Base-by-base conservation (phyloP, 2,797 vertebrate species). In the Petrocephalus schoutedeni region DNA sequence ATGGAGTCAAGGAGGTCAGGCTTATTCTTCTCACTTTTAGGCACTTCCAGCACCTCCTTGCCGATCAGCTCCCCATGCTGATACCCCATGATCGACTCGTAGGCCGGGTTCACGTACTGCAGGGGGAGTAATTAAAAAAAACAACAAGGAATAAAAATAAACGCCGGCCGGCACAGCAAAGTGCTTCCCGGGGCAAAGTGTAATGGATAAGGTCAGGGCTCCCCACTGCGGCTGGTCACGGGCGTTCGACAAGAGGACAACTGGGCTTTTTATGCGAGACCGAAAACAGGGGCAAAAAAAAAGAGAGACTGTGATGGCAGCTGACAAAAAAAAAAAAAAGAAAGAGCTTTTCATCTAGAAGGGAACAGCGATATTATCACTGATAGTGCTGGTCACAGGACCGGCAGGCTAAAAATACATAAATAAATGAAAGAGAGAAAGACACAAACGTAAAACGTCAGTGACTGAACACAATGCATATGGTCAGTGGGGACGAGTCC, bases 21-120 rank as follows among this genome's bases (percentile, higher is more conserved):
- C 95, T 98, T 98, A 95, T 96, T 96, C 95, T 98, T 98, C 92
- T 99, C 98, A 94, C 97, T 98, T 95, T 96, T 95, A 97, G 98
- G 97, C 96, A 98, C 97, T 97, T 99, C 97, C 93, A 96, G 96
- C 93, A 98, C 95, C 93, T 98, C 97, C 93, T 98, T 99, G 92
- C 98, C 97, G 94, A 98, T 95, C 88, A 99, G 93, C 94, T 99
- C 98, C 67, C 97, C 97, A 92, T 96, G 96, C 93, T 98, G 97
- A 93, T 98, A 99, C 93, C 98, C 98, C 98, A 99, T 97, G 89
- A 96, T 95, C 90, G 95, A 96, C 95, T 99, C 98, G 85, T 99
- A 99, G 87, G 98, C 97, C 91, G 98, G 98, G 93, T 99, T 99
- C 92, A 97, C 97, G 23, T 99, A 99, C 98, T 99, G 95, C 53